A percentile compares a stretch with the other conserved stretches of the same genome.
phyloP scores from a whole-genome alignment of 2,888 invertebrate genomes.

The Heliothis peltigera region DNA sequence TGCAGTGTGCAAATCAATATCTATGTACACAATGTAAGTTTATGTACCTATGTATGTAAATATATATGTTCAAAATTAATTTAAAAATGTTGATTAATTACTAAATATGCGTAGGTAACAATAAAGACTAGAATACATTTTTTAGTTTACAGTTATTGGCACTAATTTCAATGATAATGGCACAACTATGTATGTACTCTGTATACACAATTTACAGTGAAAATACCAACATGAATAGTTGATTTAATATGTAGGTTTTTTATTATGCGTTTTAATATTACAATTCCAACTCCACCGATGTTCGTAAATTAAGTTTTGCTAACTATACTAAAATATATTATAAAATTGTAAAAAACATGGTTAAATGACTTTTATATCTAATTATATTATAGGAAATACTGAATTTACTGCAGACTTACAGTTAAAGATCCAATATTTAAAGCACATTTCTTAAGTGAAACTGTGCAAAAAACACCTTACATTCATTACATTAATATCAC shows the following conservation, averaged over 20 bases:
- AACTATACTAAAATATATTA: conserved; percentile 86
- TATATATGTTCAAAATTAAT: conserved; percentile 84
- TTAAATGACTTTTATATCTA: conserved; percentile 81
- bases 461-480: conserved; percentile 82
- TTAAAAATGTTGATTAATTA: conserved; percentile 86
- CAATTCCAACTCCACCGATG: conserved; percentile 74
- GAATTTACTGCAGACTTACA: conserved; percentile 81
- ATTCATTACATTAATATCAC: conserved; percentile 82
- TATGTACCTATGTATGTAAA: conserved; percentile 73
- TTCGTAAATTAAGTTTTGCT: conserved; percentile 82
- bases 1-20: conserved; percentile 84
- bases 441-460: conserved; percentile 82
- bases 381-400: conserved; percentile 86
- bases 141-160: conserved; percentile 89
- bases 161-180: conserved; percentile 88
- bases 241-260: conserved; percentile 51
- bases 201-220: conserved; percentile 68
- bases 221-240: conserved; percentile 68
- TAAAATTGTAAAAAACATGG: conserved; percentile 85
- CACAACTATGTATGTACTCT: conserved; percentile 86
- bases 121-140: conserved; percentile 90
- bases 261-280: conserved; percentile 75
- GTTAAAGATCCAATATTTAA: conserved; percentile 74
- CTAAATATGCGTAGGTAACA: conserved; percentile 88
- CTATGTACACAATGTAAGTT: conserved; percentile 82